phyloP scores from a whole-genome alignment of 1,140 invertebrate species.

The Heliconius congener region DNA sequence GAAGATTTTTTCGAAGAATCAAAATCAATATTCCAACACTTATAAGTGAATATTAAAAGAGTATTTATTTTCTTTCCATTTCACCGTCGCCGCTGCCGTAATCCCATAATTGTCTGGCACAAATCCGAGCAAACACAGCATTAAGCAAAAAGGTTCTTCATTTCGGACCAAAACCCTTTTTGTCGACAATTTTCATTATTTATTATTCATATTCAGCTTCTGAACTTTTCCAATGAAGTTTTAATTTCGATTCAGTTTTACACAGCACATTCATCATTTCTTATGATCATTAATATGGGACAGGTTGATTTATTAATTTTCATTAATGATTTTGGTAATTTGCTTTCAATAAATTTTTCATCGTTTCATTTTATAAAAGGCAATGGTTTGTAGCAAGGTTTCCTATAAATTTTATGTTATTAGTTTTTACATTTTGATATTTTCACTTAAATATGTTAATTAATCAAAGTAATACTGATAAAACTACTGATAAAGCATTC shows the following conservation, averaged over 20 bases:
- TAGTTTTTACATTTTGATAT: background rate
- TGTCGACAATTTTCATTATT: conserved; percentile 16
- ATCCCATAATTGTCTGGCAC: conserved; percentile 24
- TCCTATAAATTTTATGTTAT: background rate
- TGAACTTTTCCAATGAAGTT: conserved; percentile 9
- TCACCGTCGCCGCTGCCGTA: background rate
- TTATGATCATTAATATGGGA: conserved; percentile 1
- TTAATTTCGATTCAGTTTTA: conserved; percentile 1
- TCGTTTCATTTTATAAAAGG: background rate
- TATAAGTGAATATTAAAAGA: background rate
- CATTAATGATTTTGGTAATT: conserved; percentile 6
- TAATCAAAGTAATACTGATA: background rate
- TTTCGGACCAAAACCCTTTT: background rate
- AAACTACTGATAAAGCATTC: background rate
- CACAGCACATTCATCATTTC: background rate
- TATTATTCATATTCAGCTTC: conserved; percentile 20
- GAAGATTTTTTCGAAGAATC: background rate
- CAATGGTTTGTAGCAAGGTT: background rate
- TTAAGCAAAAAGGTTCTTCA: conserved; percentile 14
- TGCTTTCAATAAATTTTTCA: background rate
- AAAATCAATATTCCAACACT: background rate
- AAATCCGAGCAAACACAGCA: conserved; percentile 10
- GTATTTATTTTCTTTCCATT: background rate
- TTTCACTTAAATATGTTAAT: background rate
- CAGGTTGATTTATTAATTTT: conserved; percentile 1